Base-by-base conservation (phyloP, 2,113 vertebrate species). In the Ailurus styani region DNA sequence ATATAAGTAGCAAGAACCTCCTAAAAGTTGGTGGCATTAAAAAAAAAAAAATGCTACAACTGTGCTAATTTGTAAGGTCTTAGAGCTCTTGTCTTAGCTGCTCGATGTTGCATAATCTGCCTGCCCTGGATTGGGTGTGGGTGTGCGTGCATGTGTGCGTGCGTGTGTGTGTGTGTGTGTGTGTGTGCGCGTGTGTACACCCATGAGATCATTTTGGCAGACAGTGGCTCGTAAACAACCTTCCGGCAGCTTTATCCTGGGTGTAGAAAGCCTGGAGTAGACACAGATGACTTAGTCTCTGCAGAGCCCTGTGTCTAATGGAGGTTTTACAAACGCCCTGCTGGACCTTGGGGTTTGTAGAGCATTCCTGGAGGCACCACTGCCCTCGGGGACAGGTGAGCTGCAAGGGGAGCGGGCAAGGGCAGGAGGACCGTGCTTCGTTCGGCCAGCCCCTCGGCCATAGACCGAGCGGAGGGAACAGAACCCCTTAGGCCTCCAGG, bases 21-120 rank as follows among this genome's bases (percentile, higher is more conserved):
- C 68, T 50, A 42, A n/a, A 42, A n/a, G 29, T 40, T 81, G 85
- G n/a, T 78, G 37, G 37, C 17, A 78, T 57, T 40, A n/a, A n/a
- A n/a, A n/a, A n/a, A n/a, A 34, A 6, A 31, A 27, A 85, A 57
- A 70, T 29, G 27, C 40, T 20, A 0, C 52, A 62, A 64, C 21
- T n/a, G 21, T 70, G 8, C 11, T 21, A 72, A 31, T 68, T 42
- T 23, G 7, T 55, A 57, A 85, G 68, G 27, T 84, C 27, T 64
- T 75, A n/a, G 20, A 91, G 92, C 18, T 17, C 14, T 90, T 45
- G 18, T 91, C 79, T 85, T 18, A 79, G 45, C 45, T 60, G 62
- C 50, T 75, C n/a, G 12, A 13, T 21, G n/a, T 34, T 84, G 2
- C 70, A 31, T 14, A 45, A 2, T 29, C 82, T 18, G 3, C 50